Base-by-base conservation (phyloP, 2,888 invertebrate species). In the Koerneria pararmatus region DNA sequence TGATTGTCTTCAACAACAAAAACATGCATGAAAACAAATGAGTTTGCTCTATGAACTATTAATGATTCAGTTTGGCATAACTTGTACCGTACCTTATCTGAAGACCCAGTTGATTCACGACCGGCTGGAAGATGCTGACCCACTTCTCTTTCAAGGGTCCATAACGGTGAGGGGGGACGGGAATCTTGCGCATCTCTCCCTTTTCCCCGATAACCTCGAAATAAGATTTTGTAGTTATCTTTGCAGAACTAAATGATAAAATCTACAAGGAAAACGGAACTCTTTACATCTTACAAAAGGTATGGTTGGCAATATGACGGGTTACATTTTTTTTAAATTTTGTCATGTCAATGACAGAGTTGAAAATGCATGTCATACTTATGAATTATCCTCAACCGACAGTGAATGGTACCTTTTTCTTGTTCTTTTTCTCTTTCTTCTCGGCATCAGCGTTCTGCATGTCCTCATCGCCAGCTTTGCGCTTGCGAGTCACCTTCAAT, bases 131-230 rank as follows among this genome's bases (percentile, higher is more conserved):
- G 75, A 99, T 93, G 85, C 95, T 93, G 84, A 93, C 87, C 98
- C 98, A 99, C 81, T 91, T 91, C 81, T 95, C 92, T 86, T 95
- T 95, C 8, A 98, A 85, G 0, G 97, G 94, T 8, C 92, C 90
- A 80, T 92, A 93, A 84, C 98, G 89, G 79, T 98, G 92, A 4
- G 91, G 88, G 19, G 98, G 98, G n/a, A 98, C 93, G 6, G 91
- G 86, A 46, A 98, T 78, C 74, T 84, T n/a, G n/a, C n/a, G n/a
- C n/a, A n/a, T n/a, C n/a, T n/a, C n/a, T n/a, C n/a, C n/a, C n/a
- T n/a, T n/a, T n/a, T n/a, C n/a, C n/a, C n/a, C n/a, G n/a, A n/a
- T n/a, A n/a, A n/a, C n/a, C n/a, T n/a, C n/a, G n/a, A n/a, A n/a
- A n/a, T n/a, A n/a, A n/a, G n/a, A n/a, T n/a, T n/a, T n/a, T n/a